Conservation (phyloP, 2,113 vertebrate species). For the Limnothrissa miodon region DNA sequence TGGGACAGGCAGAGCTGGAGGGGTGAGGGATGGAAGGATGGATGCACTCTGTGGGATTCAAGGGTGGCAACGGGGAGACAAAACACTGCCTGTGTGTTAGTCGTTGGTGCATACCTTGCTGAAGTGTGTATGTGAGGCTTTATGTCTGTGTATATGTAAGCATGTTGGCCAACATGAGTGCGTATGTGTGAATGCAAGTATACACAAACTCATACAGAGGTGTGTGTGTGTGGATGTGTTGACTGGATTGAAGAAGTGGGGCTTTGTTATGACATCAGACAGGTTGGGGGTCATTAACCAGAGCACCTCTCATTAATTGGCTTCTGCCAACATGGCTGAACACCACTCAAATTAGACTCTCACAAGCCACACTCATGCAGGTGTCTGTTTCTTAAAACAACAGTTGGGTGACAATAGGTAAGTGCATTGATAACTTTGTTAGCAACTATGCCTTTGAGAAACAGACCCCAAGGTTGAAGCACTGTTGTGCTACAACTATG, state of each 20-base stretch:
- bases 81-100: not conserved
- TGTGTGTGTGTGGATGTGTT: not conserved
- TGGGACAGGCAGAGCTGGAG: not conserved
- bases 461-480: not conserved
- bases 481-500: not conserved
- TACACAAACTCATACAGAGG: not conserved
- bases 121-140: not conserved
- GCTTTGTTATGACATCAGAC: not conserved
- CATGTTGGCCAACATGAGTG: not conserved
- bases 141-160: not conserved
- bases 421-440: too few species aligned
- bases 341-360: not conserved
- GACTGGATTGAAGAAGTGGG: not conserved
- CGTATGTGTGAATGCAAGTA: not conserved
- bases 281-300: not conserved
- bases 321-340: not conserved
- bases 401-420: too few species aligned
- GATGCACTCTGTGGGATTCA: not conserved
- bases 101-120: not conserved
- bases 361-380: not conserved
- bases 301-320: not conserved
- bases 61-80: not conserved
- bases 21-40: not conserved
- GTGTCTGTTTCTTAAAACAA: too few species aligned
- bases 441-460: too few species aligned